Percentiles rank a stretch among this genome's conserved stretches.
These are phyloP conservation scores for Desmophyllum pertusum DNA, from an alignment of 92 coral and sea anemone genomes.

Conservation along the genomic window DNA sequence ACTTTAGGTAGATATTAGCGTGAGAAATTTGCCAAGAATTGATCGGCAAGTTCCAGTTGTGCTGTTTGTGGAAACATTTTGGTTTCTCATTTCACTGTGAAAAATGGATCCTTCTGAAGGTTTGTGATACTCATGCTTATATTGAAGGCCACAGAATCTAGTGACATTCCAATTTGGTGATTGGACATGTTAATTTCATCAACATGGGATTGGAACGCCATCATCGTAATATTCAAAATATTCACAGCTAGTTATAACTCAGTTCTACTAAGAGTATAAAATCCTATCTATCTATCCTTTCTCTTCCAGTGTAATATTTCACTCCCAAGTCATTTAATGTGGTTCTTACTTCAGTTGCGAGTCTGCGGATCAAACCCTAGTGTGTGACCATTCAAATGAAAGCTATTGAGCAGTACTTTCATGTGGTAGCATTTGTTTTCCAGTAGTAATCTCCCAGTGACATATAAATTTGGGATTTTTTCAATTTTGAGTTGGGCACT, in stretches of 20 bases:
- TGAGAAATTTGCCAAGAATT: slow-evolving; percentile 23
- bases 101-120: slow-evolving; percentile 37
- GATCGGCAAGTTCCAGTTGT: not conserved
- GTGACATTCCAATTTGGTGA: not conserved
- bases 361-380: not conserved
- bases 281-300: not conserved
- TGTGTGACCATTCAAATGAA: not conserved
- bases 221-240: not conserved
- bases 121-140: not conserved
- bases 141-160: not conserved
- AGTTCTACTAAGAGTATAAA: not conserved
- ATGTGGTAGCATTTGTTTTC: not conserved
- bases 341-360: not conserved
- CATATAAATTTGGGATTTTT: not conserved
- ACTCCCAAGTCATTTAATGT: not conserved
- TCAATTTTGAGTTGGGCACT: too few relatives aligned
- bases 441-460: not conserved
- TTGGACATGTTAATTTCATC: not conserved
- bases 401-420: not conserved
- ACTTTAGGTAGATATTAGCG: slow-evolving; percentile 16
- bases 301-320: not conserved
- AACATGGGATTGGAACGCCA: not conserved
- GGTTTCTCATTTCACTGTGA: not conserved
- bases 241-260: not conserved
- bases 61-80: not conserved